A percentile compares a stretch with the other conserved stretches of the same genome.
phyloP scores from a whole-genome alignment of 2,797 vertebrate species.

The Catostomus latipinnis region DNA sequence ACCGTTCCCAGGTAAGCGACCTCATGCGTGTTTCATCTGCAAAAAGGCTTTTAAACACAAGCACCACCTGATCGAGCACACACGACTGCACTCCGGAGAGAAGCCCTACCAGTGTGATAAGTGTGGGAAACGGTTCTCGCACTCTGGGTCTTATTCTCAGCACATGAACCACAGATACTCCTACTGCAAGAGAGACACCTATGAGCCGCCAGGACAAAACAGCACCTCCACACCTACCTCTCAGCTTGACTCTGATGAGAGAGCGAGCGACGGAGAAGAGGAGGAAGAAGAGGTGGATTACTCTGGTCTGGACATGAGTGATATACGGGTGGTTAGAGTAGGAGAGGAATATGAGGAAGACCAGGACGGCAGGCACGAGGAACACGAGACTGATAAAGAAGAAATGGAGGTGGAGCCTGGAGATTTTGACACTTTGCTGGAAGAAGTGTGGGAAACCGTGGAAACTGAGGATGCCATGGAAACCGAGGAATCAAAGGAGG shows the following conservation, averaged over 20 bases:
- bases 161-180: conserved; percentile 99
- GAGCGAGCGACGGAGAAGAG: conserved; percentile 89
- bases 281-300: conserved; percentile 68
- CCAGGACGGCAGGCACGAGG: conserved; percentile 68
- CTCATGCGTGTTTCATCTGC: conserved; percentile 94
- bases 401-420: conserved; percentile 39
- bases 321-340: conserved; percentile 81
- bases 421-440: conserved; percentile 31
- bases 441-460: conserved; percentile 47
- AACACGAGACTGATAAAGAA: conserved; percentile 32
- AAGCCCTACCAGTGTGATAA: conserved; percentile 99
- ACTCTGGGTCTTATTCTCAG: conserved; percentile 98
- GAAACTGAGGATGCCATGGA: conserved; percentile 59
- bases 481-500: conserved; percentile 62
- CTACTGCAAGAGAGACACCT: conserved; percentile 92
- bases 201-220: conserved; percentile 61
- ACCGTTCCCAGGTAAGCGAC: conserved; percentile 90
- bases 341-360: conserved; percentile 71
- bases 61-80: conserved; percentile 98
- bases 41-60: conserved; percentile 99
- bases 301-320: conserved; percentile 85
- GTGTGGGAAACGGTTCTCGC: conserved; percentile 97
- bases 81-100: conserved; percentile 94
- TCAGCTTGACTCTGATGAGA: conserved; percentile 90
- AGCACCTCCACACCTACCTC: conserved; percentile 78